Percentiles rank a stretch among this genome's conserved stretches.
Evolutionary conservation across 2,113 vertebrate genomes (phyloP).

Genomic region (Ranitomeya variabilis): DNA sequence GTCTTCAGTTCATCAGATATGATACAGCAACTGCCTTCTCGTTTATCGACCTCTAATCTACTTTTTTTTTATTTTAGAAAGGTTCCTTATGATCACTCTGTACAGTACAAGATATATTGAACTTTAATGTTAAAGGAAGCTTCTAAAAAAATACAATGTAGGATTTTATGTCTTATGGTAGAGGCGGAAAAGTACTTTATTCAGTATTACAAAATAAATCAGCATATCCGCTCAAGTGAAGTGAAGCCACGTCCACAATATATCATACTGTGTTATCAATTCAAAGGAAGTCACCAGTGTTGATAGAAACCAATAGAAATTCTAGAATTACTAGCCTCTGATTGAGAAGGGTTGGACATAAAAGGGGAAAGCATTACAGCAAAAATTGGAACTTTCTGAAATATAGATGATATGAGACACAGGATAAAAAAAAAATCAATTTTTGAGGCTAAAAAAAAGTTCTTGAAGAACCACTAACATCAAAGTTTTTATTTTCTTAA

Average conservation of each 20-base stretch:
- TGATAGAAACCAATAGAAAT: not conserved
- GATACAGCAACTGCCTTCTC: not conserved
- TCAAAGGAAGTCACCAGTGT: not conserved
- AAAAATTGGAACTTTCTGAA: too few species aligned
- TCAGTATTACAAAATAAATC: not conserved
- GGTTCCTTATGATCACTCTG: conserved; percentile 7
- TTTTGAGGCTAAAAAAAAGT: too few species aligned
- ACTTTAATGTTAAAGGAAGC: not conserved
- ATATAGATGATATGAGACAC: too few species aligned
- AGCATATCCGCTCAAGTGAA: not conserved
- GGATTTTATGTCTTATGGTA: not conserved
- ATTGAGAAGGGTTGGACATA: not conserved
- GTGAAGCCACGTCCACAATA: not conserved
- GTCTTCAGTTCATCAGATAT: not conserved
- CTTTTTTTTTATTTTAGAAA: not conserved
- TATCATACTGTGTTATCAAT: not conserved
- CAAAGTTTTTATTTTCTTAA: too few species aligned
- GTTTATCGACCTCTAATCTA: conserved; percentile 4
- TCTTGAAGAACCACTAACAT: too few species aligned
- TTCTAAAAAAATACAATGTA: not conserved
- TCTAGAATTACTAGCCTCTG: not conserved
- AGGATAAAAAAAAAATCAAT: too few species aligned
- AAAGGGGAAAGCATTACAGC: not conserved
- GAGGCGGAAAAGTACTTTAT: not conserved
- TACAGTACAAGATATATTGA: not conserved